Percentiles rank a stretch among this genome's conserved stretches.
These are phyloP conservation scores for Caloenas nicobarica DNA, from an alignment of 2,113 vertebrate genomes.

Conservation along the genomic window DNA sequence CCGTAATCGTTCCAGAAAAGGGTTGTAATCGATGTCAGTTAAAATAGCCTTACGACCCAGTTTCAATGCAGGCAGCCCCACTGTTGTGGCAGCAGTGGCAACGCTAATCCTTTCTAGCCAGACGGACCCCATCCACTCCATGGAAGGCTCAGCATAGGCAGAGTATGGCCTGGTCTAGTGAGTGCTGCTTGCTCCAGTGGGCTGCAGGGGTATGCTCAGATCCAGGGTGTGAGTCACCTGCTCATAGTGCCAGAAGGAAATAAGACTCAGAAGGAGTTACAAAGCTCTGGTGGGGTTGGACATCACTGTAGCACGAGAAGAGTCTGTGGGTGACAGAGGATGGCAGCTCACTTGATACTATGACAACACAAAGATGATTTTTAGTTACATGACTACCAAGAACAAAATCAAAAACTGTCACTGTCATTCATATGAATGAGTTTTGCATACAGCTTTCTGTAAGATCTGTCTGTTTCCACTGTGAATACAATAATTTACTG, in stretches of 20 bases:
- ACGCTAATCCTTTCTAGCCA: neutral
- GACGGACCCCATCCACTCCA: fast-evolving
- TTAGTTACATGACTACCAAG: neutral
- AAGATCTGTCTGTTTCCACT: neutral
- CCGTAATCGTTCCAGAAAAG: neutral
- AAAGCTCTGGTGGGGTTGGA: neutral
- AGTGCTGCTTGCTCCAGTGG: neutral
- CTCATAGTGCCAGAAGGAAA: neutral
- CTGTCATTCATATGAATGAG: neutral
- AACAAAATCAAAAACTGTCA: neutral
- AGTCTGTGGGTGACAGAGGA: neutral
- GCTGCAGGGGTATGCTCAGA: fast-evolving
- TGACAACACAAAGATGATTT: neutral
- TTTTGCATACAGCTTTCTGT: neutral
- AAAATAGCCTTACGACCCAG: neutral
- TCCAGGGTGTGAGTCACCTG: neutral
- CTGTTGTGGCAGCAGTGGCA: fast-evolving
- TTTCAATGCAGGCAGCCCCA: neutral
- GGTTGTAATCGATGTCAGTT: neutral
- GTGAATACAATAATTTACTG: neutral
- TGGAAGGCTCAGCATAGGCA: neutral
- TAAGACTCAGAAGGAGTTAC: neutral
- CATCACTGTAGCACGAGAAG: neutral
- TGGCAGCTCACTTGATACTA: neutral
- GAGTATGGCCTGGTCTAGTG: neutral